phyloP scores from a whole-genome alignment of 2,797 vertebrate genomes.

The Mycteria americana region DNA sequence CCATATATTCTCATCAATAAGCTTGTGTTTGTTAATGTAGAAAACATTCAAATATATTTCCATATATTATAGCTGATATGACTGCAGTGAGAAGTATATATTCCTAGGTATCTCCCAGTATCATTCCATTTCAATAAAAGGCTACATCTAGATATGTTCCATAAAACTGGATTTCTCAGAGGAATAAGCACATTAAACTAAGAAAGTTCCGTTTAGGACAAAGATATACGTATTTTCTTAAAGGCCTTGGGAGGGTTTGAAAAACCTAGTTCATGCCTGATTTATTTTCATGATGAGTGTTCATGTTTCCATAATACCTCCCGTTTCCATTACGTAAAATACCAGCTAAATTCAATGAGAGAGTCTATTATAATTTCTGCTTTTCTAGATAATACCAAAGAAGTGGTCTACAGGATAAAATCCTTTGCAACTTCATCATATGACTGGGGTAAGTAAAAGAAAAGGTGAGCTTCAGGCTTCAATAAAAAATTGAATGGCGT shows the following conservation, averaged over 20 bases:
- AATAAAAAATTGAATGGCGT: neutral
- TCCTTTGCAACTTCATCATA: neutral
- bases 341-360: neutral
- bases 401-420: neutral
- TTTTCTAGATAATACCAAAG: neutral
- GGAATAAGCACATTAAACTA: neutral
- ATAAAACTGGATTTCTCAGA: neutral
- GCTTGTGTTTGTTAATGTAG: slow-evolving; percentile 13
- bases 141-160: neutral
- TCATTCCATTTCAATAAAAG: slow-evolving; percentile 33
- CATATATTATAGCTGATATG: neutral
- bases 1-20: slow-evolving; percentile 12
- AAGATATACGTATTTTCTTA: neutral
- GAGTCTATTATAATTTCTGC: neutral
- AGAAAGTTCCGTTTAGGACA: neutral
- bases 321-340: neutral
- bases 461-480: neutral
- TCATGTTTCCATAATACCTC: neutral
- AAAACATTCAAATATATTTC: neutral
- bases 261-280: neutral
- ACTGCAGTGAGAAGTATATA: neutral
- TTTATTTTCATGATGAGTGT: neutral
- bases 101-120: neutral
- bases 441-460: neutral
- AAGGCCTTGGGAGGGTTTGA: neutral